Conservation (phyloP, 2,797 vertebrate species). For the Pseudochaenichthys georgianus region DNA sequence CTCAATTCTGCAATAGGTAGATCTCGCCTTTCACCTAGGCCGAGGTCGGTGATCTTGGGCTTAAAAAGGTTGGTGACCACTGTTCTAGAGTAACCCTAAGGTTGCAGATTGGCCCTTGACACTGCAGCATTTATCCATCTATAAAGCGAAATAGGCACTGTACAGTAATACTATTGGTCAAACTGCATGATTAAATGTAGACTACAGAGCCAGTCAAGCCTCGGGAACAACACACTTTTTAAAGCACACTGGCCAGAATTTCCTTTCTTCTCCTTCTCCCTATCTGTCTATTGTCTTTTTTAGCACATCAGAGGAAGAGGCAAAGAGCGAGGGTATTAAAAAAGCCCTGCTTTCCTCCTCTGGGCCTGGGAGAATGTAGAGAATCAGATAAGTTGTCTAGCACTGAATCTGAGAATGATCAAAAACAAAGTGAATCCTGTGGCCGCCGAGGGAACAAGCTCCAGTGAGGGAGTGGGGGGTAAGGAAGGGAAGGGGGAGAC, state of each 20-base stretch:
- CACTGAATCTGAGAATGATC: constrained; percentile 80
- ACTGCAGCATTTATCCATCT: constrained; percentile 32
- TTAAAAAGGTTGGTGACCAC: not conserved
- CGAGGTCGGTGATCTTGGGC: no score
- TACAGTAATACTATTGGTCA: constrained; percentile 42
- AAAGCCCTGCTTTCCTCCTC: constrained; percentile 73
- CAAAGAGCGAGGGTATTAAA: constrained; percentile 76
- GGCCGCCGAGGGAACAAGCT: constrained; percentile 72
- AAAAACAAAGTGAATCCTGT: constrained; percentile 81
- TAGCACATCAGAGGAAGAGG: constrained; percentile 76
- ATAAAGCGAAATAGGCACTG: constrained; percentile 33
- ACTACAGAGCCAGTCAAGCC: constrained; percentile 43
- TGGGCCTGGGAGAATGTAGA: constrained; percentile 75
- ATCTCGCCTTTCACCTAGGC: no score
- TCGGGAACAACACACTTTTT: constrained; percentile 60
- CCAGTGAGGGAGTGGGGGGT: constrained; percentile 47
- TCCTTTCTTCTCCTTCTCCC: constrained; percentile 63
- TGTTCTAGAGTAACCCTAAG: constrained; percentile 6
- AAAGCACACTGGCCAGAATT: constrained; percentile 62
- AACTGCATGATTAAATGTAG: constrained; percentile 50
- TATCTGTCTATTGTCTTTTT: constrained; percentile 75
- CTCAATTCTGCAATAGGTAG: no score
- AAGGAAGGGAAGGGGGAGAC: constrained; percentile 1
- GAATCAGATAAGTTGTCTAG: constrained; percentile 80
- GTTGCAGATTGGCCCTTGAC: constrained; percentile 26